These are phyloP conservation scores for Bhutanitis thaidina DNA, from an alignment of 2,888 invertebrate genomes.

Conservation along the genomic window DNA sequence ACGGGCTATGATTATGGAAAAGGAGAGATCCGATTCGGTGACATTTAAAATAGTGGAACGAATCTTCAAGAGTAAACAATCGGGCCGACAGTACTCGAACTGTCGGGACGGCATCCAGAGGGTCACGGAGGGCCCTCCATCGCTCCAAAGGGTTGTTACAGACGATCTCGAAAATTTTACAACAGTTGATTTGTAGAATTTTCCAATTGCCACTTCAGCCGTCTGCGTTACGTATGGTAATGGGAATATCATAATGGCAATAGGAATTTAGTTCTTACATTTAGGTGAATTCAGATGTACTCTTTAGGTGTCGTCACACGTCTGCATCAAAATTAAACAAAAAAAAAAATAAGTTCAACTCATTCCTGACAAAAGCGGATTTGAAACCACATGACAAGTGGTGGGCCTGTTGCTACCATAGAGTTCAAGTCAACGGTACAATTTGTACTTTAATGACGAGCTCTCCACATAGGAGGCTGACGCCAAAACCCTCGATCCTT, in stretches of 20 bases:
- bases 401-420: too few species aligned
- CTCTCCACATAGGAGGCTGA: too few species aligned
- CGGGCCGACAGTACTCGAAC: slow-evolving; percentile 28
- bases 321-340: too few species aligned
- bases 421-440: too few species aligned
- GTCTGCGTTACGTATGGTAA: slow-evolving; percentile 36
- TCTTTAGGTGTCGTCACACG: too few species aligned
- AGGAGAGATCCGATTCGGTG: not conserved
- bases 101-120: slow-evolving; percentile 43
- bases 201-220: slow-evolving; percentile 55
- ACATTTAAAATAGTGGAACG: slow-evolving; percentile 8
- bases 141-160: slow-evolving; percentile 68
- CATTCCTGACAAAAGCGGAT: too few species aligned
- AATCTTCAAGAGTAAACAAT: slow-evolving; percentile 11
- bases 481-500: too few species aligned
- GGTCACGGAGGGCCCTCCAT: slow-evolving; percentile 38
- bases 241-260: slow-evolving; percentile 24
- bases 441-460: too few species aligned
- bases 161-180: slow-evolving; percentile 55
- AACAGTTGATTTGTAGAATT: slow-evolving; percentile 70
- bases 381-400: too few species aligned
- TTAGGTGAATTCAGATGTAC: too few species aligned
- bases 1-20: not conserved
- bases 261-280: not conserved
- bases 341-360: too few species aligned